These are phyloP conservation scores for Notothenia coriiceps DNA, from an alignment of 2,113 vertebrate species.

Conservation along the genomic window DNA sequence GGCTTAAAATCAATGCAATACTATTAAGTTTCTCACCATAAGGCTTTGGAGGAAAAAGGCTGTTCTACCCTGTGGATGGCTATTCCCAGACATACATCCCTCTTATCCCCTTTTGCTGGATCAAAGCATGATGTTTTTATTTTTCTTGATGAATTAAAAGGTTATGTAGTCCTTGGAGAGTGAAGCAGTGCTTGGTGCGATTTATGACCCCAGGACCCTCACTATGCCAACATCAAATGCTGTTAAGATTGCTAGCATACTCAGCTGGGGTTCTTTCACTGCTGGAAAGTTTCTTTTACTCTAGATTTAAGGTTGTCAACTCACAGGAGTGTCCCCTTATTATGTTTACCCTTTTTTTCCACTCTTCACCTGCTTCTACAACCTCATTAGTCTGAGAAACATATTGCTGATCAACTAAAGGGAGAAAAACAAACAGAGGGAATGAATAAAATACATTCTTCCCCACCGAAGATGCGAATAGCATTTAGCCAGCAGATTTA, in stretches of 20 bases:
- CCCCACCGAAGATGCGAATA: slow-evolving; percentile 32
- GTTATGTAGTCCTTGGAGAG: background rate
- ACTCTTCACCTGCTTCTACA: slow-evolving; percentile 6
- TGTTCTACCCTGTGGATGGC: slow-evolving; percentile 14
- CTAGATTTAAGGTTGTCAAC: slow-evolving; percentile 12
- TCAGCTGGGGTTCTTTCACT: background rate
- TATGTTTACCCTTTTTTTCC: background rate
- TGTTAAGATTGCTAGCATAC: background rate
- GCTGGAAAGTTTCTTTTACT: background rate
- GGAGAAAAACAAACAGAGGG: slow-evolving; percentile 35
- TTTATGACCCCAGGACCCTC: slow-evolving; percentile 19
- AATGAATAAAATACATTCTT: slow-evolving; percentile 37
- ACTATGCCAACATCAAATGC: background rate
- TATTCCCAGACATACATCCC: slow-evolving; percentile 32
- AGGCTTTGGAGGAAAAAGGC: slow-evolving; percentile 28
- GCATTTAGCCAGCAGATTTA: slow-evolving; percentile 54
- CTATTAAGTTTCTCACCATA: slow-evolving; percentile 51
- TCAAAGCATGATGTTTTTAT: slow-evolving; percentile 1
- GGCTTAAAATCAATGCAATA: slow-evolving; percentile 55
- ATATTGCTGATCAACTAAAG: slow-evolving; percentile 40
- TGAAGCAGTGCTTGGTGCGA: background rate
- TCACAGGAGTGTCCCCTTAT: background rate
- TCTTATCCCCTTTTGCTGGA: slow-evolving; percentile 8
- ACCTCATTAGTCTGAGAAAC: slow-evolving; percentile 16
- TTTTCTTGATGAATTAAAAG: slow-evolving; percentile 41